Evolutionary conservation across 2,888 invertebrate genomes (phyloP).

Genomic region (Theretra japonica): DNA sequence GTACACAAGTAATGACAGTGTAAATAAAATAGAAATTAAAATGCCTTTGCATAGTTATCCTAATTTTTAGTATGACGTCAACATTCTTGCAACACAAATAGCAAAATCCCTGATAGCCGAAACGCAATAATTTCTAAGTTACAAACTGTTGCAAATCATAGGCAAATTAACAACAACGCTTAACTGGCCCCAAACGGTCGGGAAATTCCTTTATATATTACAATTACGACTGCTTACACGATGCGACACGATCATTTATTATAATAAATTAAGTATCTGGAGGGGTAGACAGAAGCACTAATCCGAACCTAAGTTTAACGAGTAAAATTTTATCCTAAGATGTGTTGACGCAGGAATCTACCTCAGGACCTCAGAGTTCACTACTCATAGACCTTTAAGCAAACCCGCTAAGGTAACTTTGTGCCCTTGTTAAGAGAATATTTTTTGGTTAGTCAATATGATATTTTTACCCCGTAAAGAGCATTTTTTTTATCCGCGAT

Average conservation of each 20-base stretch:
- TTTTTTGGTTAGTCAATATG: too few relatives aligned
- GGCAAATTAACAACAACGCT: slow-evolving; percentile 44
- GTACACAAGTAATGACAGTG: too few relatives aligned
- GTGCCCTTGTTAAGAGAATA: too few relatives aligned
- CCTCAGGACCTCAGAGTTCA: too few relatives aligned
- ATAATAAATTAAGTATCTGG: neutral
- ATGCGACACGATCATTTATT: neutral
- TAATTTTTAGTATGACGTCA: neutral
- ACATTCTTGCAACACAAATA: neutral
- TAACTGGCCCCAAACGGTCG: slow-evolving; percentile 35
- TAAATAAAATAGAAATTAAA: too few relatives aligned
- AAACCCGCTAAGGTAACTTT: too few relatives aligned
- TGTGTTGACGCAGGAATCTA: too few relatives aligned
- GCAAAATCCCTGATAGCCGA: neutral
- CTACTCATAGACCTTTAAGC: too few relatives aligned
- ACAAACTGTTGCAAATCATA: slow-evolving; percentile 47
- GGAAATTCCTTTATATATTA: slow-evolving; percentile 32
- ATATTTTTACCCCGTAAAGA: too few relatives aligned
- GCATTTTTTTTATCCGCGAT: too few relatives aligned
- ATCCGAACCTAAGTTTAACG: too few relatives aligned
- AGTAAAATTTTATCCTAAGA: too few relatives aligned
- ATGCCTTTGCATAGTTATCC: neutral
- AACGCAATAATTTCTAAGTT: slow-evolving; percentile 33
- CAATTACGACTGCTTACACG: slow-evolving; percentile 11
- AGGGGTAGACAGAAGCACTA: neutral